Percentiles rank a stretch among this genome's conserved stretches.
Conservation (phyloP, 2,113 vertebrate species). For the Perca schrenkii region DNA sequence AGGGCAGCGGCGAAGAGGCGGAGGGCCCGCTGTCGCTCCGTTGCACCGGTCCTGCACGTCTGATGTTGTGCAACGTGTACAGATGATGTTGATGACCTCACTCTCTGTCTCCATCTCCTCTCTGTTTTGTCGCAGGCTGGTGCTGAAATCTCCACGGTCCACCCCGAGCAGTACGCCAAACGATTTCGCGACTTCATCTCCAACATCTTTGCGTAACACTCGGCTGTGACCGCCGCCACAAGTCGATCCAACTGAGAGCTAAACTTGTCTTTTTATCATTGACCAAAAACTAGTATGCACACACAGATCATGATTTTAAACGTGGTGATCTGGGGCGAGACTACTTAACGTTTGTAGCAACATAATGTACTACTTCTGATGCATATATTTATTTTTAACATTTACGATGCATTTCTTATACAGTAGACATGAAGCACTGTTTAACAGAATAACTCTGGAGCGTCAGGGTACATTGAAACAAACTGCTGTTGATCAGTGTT, state of each 20-base stretch:
- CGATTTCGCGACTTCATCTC: slow-evolving; percentile 92
- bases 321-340: slow-evolving; percentile 31
- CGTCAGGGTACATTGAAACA: slow-evolving; percentile 21
- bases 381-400: slow-evolving; percentile 78
- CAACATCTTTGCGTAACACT: slow-evolving; percentile 88
- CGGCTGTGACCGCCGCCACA: not conserved
- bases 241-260: slow-evolving; percentile 22
- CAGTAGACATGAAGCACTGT: slow-evolving; percentile 43
- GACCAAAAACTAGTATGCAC: slow-evolving; percentile 53
- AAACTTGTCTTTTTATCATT: slow-evolving; percentile 15
- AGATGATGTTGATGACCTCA: not conserved
- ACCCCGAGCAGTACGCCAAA: slow-evolving; percentile 92
- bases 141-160: slow-evolving; percentile 93
- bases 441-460: slow-evolving; percentile 48
- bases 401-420: slow-evolving; percentile 55
- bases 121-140: slow-evolving; percentile 85
- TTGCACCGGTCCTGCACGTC: not conserved
- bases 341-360: slow-evolving; percentile 55
- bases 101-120: not conserved
- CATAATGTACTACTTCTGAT: slow-evolving; percentile 65
- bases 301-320: slow-evolving; percentile 24
- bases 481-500: slow-evolving; percentile 60
- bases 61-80: not conserved
- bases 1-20: not conserved
- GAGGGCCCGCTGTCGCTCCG: not conserved